Base-by-base conservation (phyloP, 1,140 invertebrate genomes). In the Oncopodura yosiiana region DNA sequence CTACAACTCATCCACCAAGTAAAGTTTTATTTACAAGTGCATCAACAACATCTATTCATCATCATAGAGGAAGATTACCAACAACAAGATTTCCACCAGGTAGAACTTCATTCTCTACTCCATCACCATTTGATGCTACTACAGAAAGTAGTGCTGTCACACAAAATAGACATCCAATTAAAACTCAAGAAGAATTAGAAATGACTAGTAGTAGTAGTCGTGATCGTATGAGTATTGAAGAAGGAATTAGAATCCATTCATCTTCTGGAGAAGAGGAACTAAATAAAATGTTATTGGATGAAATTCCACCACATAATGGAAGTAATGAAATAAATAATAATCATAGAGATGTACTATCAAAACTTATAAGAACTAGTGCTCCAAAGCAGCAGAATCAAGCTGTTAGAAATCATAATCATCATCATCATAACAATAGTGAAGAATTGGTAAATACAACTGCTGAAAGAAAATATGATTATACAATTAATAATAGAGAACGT, bases 281-380 rank as follows among this genome's bases (percentile, higher is more conserved):
- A 29, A 58, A 58, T 18, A 50, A 58, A 52, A 60, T 56, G 53
- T 44, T 61, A 2, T 30, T 56, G 19, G 49, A 61, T 30, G 19
- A 48, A 30, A 56, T 61, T 24, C 58, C 58, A 14, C 54, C 58
- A n/a, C 58, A 61, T 49, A 26, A 16, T 6, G 26, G n/a, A n/a
- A n/a, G n/a, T n/a, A n/a, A n/a, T n/a, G n/a, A 27, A 24, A 16
- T 6, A 11, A 9, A 24, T 8, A 6, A 44, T 24, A 8, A 23
- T 21, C 12, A 6, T 44, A 32, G 32, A 14, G 46, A 49, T n/a
- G 24, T n/a, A n/a, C n/a, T n/a, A n/a, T n/a, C n/a, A n/a, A n/a
- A n/a, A n/a, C n/a, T n/a, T n/a, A n/a, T n/a, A n/a, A n/a, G n/a
- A n/a, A n/a, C n/a, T n/a, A n/a, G n/a, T n/a, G n/a, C n/a, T n/a